Evolutionary conservation across 2,797 vertebrate genomes (phyloP).

Genomic region (Thaleichthys pacificus): DNA sequence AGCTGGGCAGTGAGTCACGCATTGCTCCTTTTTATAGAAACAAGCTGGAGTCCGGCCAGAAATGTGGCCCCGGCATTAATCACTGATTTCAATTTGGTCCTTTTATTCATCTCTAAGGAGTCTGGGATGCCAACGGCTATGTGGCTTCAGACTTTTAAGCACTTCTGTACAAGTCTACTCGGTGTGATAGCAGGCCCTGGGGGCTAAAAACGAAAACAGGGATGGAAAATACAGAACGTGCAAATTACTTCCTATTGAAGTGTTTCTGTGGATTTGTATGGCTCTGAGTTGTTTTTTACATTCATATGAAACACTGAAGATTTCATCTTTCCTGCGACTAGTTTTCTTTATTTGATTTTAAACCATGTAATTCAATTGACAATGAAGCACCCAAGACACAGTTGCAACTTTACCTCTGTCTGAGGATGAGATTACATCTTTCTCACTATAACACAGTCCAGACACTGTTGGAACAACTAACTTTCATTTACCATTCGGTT

Average conservation of each 20-base stretch:
- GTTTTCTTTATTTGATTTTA: not conserved
- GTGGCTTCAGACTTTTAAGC: not conserved
- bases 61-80: constrained; percentile 30
- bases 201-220: not conserved
- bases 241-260: not conserved
- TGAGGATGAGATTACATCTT: no score
- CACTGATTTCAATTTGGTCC: constrained; percentile 47
- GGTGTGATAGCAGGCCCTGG: not conserved
- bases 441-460: no score
- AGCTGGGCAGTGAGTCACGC: not conserved
- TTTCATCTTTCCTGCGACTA: not conserved
- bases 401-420: no score
- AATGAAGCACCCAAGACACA: not conserved
- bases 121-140: not conserved
- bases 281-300: not conserved
- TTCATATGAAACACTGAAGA: not conserved
- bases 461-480: no score
- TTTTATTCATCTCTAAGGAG: constrained; percentile 44
- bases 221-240: not conserved
- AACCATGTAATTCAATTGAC: not conserved
- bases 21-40: constrained; percentile 9
- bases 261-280: not conserved
- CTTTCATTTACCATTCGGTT: no score
- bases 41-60: not conserved
- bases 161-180: not conserved